These are phyloP conservation scores for Idris sp. DNA, from an alignment of 1,140 invertebrate genomes.

Conservation along the genomic window DNA sequence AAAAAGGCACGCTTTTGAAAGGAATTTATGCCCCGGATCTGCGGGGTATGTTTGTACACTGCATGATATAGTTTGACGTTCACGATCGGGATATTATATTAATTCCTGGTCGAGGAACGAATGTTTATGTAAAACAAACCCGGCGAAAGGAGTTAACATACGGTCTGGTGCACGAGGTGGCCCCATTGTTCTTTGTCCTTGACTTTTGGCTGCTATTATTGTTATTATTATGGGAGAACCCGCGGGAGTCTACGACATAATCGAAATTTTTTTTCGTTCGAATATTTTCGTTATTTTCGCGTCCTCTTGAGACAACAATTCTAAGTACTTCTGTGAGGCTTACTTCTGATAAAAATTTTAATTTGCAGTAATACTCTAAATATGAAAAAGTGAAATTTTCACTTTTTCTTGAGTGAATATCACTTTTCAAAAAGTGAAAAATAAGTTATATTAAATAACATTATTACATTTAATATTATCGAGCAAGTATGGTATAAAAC, in stretches of 20 bases:
- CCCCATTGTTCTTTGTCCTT: conserved; percentile 52
- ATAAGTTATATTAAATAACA: too few relatives aligned
- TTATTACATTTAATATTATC: too few relatives aligned
- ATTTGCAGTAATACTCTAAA: too few relatives aligned
- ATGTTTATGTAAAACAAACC: conserved; percentile 55
- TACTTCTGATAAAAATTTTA: too few relatives aligned
- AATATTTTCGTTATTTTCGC: too few relatives aligned
- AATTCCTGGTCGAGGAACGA: conserved; percentile 31
- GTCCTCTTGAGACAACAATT: too few relatives aligned
- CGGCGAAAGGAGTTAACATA: conserved; percentile 39
- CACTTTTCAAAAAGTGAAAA: too few relatives aligned
- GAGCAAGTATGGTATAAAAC: too few relatives aligned
- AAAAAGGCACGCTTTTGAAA: conserved; percentile 20
- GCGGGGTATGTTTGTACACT: conserved; percentile 12
- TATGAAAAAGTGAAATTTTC: too few relatives aligned
- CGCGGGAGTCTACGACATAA: conserved; percentile 25
- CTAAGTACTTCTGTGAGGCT: too few relatives aligned
- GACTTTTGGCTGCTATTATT: conserved; percentile 37
- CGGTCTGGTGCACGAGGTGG: conserved; percentile 33
- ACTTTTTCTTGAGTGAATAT: too few relatives aligned
- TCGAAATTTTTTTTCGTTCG: conserved; percentile 49
- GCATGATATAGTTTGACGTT: conserved; percentile 41
- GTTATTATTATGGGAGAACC: conserved; percentile 50
- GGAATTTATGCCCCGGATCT: conserved; percentile 32
- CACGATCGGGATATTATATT: conserved; percentile 38